Conservation (phyloP, 2,113 vertebrate genomes). For the Spermophilus dauricus region DNA sequence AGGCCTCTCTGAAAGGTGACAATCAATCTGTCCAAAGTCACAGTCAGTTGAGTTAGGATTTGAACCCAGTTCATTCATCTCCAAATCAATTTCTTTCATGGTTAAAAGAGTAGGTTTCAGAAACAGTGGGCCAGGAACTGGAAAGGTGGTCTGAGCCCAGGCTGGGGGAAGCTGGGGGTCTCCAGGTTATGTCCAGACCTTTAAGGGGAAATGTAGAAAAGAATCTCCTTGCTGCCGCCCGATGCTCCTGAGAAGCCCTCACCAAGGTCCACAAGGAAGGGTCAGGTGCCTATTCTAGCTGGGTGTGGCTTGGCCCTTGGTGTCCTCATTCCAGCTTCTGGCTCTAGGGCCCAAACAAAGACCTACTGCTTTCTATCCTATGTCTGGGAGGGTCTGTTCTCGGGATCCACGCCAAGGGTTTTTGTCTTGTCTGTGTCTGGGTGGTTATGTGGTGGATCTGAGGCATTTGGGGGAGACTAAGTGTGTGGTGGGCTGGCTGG, state of each 20-base stretch:
- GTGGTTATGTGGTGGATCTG: not conserved
- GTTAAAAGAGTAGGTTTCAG: conserved; percentile 9
- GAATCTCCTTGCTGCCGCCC: not conserved
- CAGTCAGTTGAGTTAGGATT: not conserved
- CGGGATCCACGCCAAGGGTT: fast-evolving
- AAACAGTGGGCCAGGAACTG: not conserved
- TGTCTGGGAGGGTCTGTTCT: not conserved
- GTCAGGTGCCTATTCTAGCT: not conserved
- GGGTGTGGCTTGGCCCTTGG: not conserved
- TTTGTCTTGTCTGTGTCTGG: not conserved
- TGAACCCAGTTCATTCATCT: conserved; percentile 6
- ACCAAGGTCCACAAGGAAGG: not conserved
- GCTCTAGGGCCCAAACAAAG: not conserved
- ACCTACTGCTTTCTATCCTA: not conserved
- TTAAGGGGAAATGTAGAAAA: not conserved
- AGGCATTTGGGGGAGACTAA: not conserved
- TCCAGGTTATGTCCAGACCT: not conserved
- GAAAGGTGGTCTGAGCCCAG: not conserved
- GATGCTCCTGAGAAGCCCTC: not conserved
- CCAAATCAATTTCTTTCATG: not conserved
- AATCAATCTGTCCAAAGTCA: not conserved
- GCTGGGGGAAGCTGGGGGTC: not conserved
- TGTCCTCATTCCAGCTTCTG: not conserved
- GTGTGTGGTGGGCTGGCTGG: not conserved
- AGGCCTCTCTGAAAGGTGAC: not conserved